Evolutionary conservation across 2,888 invertebrate genomes (phyloP).

Genomic region (Rhimphoctona megacephalus): DNA sequence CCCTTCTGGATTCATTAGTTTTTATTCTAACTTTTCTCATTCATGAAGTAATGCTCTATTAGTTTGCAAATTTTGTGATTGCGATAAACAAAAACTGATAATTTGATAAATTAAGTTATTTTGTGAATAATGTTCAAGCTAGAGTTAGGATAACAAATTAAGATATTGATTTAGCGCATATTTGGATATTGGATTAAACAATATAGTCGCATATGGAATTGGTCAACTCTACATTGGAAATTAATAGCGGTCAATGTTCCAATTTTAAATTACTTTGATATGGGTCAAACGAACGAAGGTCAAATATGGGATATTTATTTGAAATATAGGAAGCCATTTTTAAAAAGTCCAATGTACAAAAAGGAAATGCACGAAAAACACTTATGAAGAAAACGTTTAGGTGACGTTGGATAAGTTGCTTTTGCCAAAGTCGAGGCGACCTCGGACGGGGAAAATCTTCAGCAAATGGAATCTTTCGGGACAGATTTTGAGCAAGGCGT

Average conservation of each 20-base stretch:
- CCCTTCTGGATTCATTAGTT: too few relatives aligned
- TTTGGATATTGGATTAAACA: not conserved
- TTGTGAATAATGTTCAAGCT: not conserved
- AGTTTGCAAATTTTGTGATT: not conserved
- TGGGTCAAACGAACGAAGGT: not conserved
- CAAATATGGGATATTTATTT: not conserved
- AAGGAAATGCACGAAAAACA: not conserved
- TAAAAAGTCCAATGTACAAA: not conserved
- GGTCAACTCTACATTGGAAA: not conserved
- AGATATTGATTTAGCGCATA: not conserved
- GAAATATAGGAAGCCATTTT: not conserved
- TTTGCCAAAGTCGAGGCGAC: constrained; percentile 1
- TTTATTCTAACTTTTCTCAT: not conserved
- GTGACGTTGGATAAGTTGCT: not conserved
- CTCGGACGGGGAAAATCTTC: constrained; percentile 1
- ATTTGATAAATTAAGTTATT: not conserved
- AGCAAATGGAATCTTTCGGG: not conserved
- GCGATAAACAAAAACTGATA: not conserved
- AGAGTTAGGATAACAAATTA: not conserved
- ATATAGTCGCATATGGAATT: not conserved
- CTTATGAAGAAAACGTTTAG: not conserved
- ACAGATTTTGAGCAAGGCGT: not conserved
- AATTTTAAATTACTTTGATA: not conserved
- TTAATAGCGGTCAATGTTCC: not conserved
- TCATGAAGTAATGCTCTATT: not conserved